phyloP scores from a whole-genome alignment of 2,113 vertebrate genomes.

The Anser cygnoides region DNA sequence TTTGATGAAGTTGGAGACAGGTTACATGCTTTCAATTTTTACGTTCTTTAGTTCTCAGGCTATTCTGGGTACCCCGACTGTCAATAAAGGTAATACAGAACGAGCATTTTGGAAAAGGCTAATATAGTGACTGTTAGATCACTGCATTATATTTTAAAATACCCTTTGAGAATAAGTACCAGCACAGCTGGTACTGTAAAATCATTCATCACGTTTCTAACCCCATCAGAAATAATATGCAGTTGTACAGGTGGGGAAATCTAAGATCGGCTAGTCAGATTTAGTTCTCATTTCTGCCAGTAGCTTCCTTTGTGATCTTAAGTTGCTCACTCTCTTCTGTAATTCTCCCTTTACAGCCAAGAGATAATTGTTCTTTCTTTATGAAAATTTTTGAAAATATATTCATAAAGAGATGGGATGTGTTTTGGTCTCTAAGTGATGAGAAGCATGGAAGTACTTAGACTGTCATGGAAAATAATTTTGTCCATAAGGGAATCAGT shows the following conservation, averaged over 20 bases:
- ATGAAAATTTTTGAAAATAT: neutral
- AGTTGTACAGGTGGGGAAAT: neutral
- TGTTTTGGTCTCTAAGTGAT: neutral
- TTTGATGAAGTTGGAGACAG: neutral
- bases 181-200: neutral
- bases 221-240: neutral
- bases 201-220: neutral
- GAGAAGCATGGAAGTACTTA: neutral
- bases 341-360: neutral
- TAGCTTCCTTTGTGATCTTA: neutral
- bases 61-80: neutral
- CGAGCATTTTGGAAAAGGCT: rapidly evolving
- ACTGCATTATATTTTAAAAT: neutral
- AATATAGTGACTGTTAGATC: neutral
- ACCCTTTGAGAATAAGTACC: neutral
- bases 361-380: neutral
- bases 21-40: neutral
- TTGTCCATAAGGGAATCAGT: neutral
- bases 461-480: neutral
- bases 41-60: neutral
- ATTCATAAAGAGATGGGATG: neutral
- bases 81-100: neutral
- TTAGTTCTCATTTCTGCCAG: neutral
- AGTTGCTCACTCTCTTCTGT: neutral
- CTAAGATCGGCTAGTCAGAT: neutral